Base-by-base conservation (phyloP, 2,888 invertebrate genomes). In the Junonia oenone region DNA sequence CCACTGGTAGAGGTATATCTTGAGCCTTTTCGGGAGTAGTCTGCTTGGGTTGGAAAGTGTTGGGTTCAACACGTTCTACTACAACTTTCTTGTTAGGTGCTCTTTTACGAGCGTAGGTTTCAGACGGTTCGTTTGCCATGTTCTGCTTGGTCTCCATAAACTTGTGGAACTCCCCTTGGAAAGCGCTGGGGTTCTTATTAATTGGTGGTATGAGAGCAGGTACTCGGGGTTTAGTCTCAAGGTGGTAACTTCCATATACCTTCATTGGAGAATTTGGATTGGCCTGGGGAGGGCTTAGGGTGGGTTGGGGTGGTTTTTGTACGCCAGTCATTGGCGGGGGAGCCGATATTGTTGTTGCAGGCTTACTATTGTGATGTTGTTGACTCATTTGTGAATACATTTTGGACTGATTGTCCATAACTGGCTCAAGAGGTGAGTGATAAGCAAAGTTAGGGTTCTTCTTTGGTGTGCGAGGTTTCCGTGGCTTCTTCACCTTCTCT, bases 161-260 rank as follows among this genome's bases (percentile, higher is more conserved):
- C 59, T 85, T 88, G 50, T 83, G 76, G 61, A 87, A 90, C 62
- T 89, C 90, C 0, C 76, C 75, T 58, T 84, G 79, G 46, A 87
- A 90, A 0, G 88, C 87, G n/a, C 75, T 85, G 0, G 86, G 85
- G 33, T 83, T 81, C 58, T 85, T 88, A 54, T 87, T 83, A 0
- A 87, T 64, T 0, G 87, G 87, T 14, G 72, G 69, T 1, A 85
- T 47, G 0, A 71, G 61, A 33, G 76, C 72, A 0, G 85, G 79
- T 22, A 81, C 73, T 27, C 81, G 61, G 19, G 69, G 56, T 19
- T 53, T 74, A 0, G 72, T 46, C 13, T 81, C 77, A 1, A 68
- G 54, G 11, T 66, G 55, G 56, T 68, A 43, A 61, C 63, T 63
- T 8, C 68, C 37, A 45, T 73, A 72, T 4, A 58, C 22, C 54